A percentile compares a stretch with the other conserved stretches of the same genome.
Evolutionary conservation across 2,888 invertebrate genomes (phyloP).

Genomic region (Ceratothoa steindachneri): DNA sequence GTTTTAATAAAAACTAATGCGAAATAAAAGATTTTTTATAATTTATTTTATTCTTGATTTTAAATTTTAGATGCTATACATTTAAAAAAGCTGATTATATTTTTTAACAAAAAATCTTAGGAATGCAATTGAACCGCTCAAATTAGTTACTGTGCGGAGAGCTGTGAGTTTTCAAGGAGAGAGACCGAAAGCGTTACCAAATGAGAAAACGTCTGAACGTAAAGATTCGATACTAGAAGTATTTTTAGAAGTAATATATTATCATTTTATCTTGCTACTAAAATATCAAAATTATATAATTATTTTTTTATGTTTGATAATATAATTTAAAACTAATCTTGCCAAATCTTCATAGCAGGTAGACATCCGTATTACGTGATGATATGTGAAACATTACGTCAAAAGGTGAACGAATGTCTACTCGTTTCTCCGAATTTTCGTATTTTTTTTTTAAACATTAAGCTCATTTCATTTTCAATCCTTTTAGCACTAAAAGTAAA

Average conservation of each 20-base stretch:
- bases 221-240: background rate
- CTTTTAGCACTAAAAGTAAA: background rate
- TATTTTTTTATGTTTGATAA: background rate
- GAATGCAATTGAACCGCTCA: background rate
- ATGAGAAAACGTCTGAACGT: background rate
- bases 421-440: too few relatives aligned
- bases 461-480: background rate
- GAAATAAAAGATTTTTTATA: background rate
- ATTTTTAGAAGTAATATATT: too few relatives aligned
- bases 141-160: slow-evolving; percentile 8
- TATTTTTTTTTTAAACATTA: background rate
- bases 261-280: background rate
- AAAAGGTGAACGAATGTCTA: too few relatives aligned
- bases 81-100: background rate
- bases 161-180: background rate
- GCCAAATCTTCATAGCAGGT: background rate
- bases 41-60: background rate
- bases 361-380: too few relatives aligned
- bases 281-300: background rate
- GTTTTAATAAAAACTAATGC: background rate
- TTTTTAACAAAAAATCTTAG: background rate
- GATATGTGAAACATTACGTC: too few relatives aligned
- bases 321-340: background rate
- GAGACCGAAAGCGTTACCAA: slow-evolving; percentile 3
- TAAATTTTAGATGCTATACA: background rate